Evolutionary conservation across 2,113 vertebrate species (phyloP).

Genomic region (Ceyx cyanopectus): DNA sequence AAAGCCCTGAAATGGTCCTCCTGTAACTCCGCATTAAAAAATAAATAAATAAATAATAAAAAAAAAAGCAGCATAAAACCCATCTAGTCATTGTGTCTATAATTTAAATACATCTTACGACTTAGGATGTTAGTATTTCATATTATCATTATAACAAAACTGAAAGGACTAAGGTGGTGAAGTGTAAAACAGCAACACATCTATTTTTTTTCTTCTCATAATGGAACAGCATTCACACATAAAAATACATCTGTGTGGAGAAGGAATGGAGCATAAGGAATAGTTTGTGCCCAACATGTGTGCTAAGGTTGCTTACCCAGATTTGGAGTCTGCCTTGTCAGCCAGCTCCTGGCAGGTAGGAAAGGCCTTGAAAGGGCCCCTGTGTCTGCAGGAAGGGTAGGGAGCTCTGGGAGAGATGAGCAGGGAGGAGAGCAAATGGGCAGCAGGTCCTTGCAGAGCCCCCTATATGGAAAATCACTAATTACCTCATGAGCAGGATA

Average conservation of each 20-base stretch:
- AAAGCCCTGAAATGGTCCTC: neutral
- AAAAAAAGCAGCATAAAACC: neutral
- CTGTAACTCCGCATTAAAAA: neutral
- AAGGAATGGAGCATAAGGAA: neutral
- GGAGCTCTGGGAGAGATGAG: neutral
- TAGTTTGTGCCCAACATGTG: neutral
- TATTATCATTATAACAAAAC: neutral
- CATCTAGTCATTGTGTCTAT: neutral
- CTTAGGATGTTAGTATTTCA: neutral
- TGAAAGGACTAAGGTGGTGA: neutral
- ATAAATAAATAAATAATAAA: neutral
- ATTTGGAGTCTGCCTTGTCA: neutral
- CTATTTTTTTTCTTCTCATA: neutral
- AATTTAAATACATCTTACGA: neutral
- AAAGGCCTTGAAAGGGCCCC: neutral
- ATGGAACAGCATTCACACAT: neutral
- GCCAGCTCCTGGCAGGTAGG: neutral
- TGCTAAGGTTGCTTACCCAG: neutral
- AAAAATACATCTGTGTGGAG: neutral
- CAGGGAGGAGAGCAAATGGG: neutral
- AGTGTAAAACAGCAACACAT: neutral
- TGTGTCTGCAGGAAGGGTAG: fast-evolving
- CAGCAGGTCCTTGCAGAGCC: neutral
- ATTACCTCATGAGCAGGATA: neutral
- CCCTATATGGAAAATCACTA: neutral